Percentiles rank a stretch among this genome's conserved stretches.
Conservation (phyloP, 2,888 invertebrate species). For the Ornithoptera priamus region DNA sequence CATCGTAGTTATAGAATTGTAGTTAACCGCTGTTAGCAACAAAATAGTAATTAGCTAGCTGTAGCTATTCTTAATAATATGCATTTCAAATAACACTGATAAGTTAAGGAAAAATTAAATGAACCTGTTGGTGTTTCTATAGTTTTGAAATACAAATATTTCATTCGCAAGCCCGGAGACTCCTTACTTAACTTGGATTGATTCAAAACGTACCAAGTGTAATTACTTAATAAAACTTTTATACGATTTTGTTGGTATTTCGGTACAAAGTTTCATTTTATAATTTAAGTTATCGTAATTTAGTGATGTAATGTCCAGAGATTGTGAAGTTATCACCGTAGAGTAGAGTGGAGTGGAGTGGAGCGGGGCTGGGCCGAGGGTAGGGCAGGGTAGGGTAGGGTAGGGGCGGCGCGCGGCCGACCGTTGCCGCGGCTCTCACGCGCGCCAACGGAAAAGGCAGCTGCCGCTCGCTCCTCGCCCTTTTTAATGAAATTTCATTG, state of each 20-base stretch:
- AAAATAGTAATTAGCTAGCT: neutral
- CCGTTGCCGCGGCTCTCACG: slow-evolving; percentile 44
- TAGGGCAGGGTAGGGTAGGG: neutral
- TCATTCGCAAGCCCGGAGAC: too few relatives aligned
- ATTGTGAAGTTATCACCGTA: too few relatives aligned
- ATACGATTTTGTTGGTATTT: too few relatives aligned
- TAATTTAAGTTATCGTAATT: too few relatives aligned
- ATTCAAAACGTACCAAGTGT: too few relatives aligned
- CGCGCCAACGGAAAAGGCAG: slow-evolving; percentile 43
- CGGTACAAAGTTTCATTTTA: too few relatives aligned
- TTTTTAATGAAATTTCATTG: slow-evolving; percentile 55
- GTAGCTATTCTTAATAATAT: slow-evolving; percentile 1
- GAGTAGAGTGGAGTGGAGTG: neutral
- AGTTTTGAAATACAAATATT: neutral
- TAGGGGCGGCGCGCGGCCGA: slow-evolving; percentile 33
- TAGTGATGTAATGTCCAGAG: too few relatives aligned
- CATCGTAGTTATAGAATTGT: neutral
- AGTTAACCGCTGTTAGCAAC: neutral
- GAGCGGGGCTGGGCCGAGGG: slow-evolving; percentile 30
- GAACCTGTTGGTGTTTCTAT: neutral
- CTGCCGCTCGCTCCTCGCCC: slow-evolving; percentile 41
- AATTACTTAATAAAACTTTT: too few relatives aligned
- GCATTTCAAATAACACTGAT: neutral
- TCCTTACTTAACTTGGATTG: too few relatives aligned
- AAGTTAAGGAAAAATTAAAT: neutral